Conservation (phyloP, 1,140 invertebrate genomes). For the Drosophila guanche region DNA sequence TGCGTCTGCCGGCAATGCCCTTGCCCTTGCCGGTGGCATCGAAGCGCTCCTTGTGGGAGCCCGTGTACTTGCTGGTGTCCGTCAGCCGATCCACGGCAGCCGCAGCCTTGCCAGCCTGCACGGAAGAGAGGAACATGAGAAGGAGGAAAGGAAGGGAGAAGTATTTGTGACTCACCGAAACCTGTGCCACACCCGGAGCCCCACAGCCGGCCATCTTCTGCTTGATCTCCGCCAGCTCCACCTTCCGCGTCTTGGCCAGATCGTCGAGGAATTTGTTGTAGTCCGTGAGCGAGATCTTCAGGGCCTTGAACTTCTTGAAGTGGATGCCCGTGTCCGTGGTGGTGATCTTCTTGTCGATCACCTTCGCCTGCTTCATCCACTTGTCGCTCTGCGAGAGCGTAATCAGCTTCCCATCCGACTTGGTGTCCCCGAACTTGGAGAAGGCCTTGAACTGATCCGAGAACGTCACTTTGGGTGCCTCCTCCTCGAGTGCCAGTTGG, state of each 20-base stretch:
- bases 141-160: neutral
- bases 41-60: constrained; percentile 94
- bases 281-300: constrained; percentile 89
- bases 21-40: constrained; percentile 94
- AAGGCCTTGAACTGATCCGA: constrained; percentile 88
- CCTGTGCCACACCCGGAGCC: constrained; percentile 86
- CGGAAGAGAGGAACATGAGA: neutral
- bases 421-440: constrained; percentile 94
- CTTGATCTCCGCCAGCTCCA: constrained; percentile 90
- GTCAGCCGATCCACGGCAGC: constrained; percentile 94
- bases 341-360: constrained; percentile 96
- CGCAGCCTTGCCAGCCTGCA: constrained; percentile 87
- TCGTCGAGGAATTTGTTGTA: constrained; percentile 93
- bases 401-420: constrained; percentile 93
- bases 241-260: constrained; percentile 91
- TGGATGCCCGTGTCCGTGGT: constrained; percentile 95
- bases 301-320: constrained; percentile 93
- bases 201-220: constrained; percentile 91
- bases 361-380: constrained; percentile 97
- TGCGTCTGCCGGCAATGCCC: constrained; percentile 93
- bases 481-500: constrained; percentile 73
- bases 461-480: constrained; percentile 71
- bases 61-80: constrained; percentile 95
- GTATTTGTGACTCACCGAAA: constrained; percentile 82
- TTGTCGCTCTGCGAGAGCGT: constrained; percentile 95